A percentile compares a stretch with the other conserved stretches of the same genome.
phyloP scores from a whole-genome alignment of 2,888 invertebrate species.

The Elaeidobius kamerunicus region DNA sequence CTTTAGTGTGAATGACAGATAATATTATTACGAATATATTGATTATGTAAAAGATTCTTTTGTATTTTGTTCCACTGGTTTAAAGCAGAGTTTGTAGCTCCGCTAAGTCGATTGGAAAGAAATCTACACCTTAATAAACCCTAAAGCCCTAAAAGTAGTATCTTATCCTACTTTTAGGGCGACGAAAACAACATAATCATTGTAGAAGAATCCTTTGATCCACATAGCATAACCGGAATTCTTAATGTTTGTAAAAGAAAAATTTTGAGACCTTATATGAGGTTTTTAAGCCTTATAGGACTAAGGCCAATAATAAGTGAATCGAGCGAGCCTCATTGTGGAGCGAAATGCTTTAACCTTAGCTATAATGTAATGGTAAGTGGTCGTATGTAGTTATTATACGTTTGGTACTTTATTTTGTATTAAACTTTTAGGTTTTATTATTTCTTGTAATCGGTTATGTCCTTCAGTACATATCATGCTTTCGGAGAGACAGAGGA shows the following conservation, averaged over 20 bases:
- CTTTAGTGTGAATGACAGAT: too few relatives aligned
- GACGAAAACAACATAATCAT: conserved; percentile 69
- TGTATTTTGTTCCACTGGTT: too few relatives aligned
- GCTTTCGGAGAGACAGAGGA: conserved; percentile 71
- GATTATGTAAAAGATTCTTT: too few relatives aligned
- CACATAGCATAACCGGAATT: conserved; percentile 73
- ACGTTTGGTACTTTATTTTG: conserved; percentile 13
- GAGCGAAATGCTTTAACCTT: conserved; percentile 61
- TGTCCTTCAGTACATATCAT: conserved; percentile 73
- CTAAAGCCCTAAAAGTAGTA: too few relatives aligned
- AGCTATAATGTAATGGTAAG: conserved; percentile 58
- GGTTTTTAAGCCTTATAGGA: conserved; percentile 71
- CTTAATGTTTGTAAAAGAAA: conserved; percentile 79
- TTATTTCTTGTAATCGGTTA: conserved; percentile 56
- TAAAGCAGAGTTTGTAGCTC: too few relatives aligned
- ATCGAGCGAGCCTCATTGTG: conserved; percentile 57
- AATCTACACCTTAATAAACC: too few relatives aligned
- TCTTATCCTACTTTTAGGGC: conserved; percentile 56
- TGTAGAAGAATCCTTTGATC: conserved; percentile 48
- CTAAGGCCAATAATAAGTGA: conserved; percentile 67
- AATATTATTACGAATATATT: too few relatives aligned
- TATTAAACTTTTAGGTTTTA: conserved; percentile 21
- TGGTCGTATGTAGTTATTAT: conserved; percentile 17
- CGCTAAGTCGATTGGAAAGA: too few relatives aligned
- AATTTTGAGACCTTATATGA: conserved; percentile 74